Conservation (phyloP, 2,888 invertebrate species). For the Drosophila nr. perissopoda region DNA sequence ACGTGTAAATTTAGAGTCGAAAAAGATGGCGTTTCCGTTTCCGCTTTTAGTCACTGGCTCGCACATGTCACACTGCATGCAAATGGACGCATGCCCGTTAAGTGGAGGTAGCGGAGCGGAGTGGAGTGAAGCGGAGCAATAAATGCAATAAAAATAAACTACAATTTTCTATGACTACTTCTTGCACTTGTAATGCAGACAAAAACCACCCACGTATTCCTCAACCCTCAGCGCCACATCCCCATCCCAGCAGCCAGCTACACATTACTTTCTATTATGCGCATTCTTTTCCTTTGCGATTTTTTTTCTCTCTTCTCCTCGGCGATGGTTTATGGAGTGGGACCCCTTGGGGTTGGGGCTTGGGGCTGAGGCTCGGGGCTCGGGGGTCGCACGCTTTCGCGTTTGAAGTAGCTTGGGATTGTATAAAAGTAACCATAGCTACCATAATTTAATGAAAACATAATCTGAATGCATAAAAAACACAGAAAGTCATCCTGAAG, state of each 20-base stretch:
- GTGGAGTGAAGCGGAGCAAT: constrained; percentile 41
- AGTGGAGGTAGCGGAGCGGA: background rate
- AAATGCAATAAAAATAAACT: constrained; percentile 78
- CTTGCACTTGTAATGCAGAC: constrained; percentile 44
- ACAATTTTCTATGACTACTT: constrained; percentile 66
- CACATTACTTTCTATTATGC: constrained; percentile 68
- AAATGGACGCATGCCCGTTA: constrained; percentile 56
- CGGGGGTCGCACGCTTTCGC: constrained; percentile 51
- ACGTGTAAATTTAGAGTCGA: constrained; percentile 71
- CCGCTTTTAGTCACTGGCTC: constrained; percentile 40
- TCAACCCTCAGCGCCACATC: background rate
- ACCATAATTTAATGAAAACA: constrained; percentile 82
- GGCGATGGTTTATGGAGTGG: constrained; percentile 42
- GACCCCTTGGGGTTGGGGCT: constrained; percentile 12
- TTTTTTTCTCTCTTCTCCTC: constrained; percentile 18
- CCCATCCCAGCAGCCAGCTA: constrained; percentile 17
- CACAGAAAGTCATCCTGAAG: constrained; percentile 36
- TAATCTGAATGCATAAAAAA: constrained; percentile 72
- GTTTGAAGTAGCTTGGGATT: constrained; percentile 77
- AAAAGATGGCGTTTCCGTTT: constrained; percentile 68
- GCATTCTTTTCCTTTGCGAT: constrained; percentile 62
- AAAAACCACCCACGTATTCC: constrained; percentile 6
- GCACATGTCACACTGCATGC: constrained; percentile 70
- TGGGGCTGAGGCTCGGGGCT: constrained; percentile 12
- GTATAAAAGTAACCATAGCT: constrained; percentile 79